phyloP scores from a whole-genome alignment of 1,140 invertebrate genomes.

The Drosophila micromelanica region DNA sequence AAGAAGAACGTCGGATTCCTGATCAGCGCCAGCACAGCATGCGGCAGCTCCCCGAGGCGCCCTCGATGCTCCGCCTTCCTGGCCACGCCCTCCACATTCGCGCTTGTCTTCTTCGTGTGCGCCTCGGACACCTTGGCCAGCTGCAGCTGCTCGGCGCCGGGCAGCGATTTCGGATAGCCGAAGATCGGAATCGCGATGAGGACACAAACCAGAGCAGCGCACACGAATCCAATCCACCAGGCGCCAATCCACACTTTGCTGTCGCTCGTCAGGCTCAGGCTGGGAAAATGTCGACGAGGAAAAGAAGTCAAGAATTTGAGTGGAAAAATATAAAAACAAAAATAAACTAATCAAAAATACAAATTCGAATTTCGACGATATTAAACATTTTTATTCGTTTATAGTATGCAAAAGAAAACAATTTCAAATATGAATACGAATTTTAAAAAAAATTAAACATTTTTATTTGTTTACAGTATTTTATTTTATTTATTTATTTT shows the following conservation, averaged over 20 bases:
- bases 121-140: slow-evolving; percentile 89
- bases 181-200: slow-evolving; percentile 89
- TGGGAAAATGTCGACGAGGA: slow-evolving; percentile 57
- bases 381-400: too few relatives aligned
- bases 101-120: slow-evolving; percentile 85
- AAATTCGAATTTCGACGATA: too few relatives aligned
- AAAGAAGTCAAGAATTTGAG: not conserved
- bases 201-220: slow-evolving; percentile 88
- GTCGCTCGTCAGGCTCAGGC: slow-evolving; percentile 88
- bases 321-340: too few relatives aligned
- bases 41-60: slow-evolving; percentile 87
- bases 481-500: too few relatives aligned
- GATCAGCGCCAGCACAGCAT: slow-evolving; percentile 88
- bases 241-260: slow-evolving; percentile 93
- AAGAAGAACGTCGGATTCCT: slow-evolving; percentile 92
- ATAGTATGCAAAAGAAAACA: too few relatives aligned
- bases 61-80: not conserved
- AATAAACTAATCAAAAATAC: too few relatives aligned
- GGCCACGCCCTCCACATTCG: slow-evolving; percentile 31
- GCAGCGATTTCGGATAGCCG: slow-evolving; percentile 89
- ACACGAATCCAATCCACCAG: slow-evolving; percentile 94
- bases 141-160: slow-evolving; percentile 88
- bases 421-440: too few relatives aligned
- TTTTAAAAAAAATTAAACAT: too few relatives aligned
- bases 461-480: too few relatives aligned